Evolutionary conservation across 2,113 vertebrate species (phyloP).

Genomic region (Dipodomys spectabilis): DNA sequence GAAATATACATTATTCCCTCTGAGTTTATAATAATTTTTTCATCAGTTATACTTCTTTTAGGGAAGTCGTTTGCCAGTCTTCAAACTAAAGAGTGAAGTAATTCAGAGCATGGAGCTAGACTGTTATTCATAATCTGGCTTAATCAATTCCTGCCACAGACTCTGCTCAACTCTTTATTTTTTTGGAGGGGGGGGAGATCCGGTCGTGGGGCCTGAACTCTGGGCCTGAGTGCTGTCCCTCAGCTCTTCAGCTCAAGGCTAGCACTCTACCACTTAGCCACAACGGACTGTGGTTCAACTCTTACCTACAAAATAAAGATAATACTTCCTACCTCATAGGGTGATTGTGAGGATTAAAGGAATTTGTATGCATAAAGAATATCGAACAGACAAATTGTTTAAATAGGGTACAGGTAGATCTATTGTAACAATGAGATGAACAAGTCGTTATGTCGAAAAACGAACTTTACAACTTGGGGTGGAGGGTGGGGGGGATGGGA

Average conservation of each 20-base stretch:
- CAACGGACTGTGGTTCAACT: not conserved
- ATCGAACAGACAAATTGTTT: not conserved
- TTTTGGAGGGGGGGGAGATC: no score
- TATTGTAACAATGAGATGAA: no score
- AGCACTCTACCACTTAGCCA: no score
- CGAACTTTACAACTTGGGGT: no score
- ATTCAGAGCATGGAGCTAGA: not conserved
- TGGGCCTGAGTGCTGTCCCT: no score
- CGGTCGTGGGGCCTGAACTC: no score
- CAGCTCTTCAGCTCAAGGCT: no score
- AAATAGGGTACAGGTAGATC: no score
- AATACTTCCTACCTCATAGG: not conserved
- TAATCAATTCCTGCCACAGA: not conserved
- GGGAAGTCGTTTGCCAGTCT: not conserved
- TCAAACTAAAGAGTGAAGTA: constrained; percentile 31
- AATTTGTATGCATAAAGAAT: not conserved
- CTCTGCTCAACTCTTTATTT: not conserved
- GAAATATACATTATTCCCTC: not conserved
- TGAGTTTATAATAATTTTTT: not conserved
- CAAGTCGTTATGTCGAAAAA: no score
- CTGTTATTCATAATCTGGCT: not conserved
- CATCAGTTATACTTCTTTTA: not conserved
- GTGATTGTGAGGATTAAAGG: not conserved
- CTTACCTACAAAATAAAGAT: not conserved
- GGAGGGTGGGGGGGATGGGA: no score